Evolutionary conservation across 2,888 invertebrate species (phyloP), one percentile per base, ranked within the genome.

Genomic region (Ceraclea dissimilis): DNA sequence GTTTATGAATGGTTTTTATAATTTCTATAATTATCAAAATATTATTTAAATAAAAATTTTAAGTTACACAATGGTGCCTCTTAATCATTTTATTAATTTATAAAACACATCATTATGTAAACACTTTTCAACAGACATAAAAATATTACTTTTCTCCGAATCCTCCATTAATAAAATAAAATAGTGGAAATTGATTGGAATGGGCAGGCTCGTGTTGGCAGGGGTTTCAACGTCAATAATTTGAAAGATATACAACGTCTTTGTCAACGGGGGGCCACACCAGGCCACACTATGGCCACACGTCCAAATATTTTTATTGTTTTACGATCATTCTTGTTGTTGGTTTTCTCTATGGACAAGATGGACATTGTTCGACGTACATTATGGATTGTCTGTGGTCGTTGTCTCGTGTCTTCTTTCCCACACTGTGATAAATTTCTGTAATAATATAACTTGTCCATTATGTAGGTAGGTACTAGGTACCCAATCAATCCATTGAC

Each of bases 271-370:
- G 56, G 52, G 49, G 33, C 31, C 57, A 43, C 34, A 44, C 49
- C 26, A 49, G 49, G 33, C 31, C 57, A 43, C 34, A 44, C 49
- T 43, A 49, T 44, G 49, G 53, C 49, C 57, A 51, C 49, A 51
- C 51, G 58, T 54, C 58, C 54, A 58, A 58, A 58, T 54, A 58
- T 51, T 58, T 58, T 58, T 58, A 54, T 58, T 58, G 58, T 54
- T 58, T 58, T 58, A 58, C 51, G 50, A 51, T 48, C 34, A 20
- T 34, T 49, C 46, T 50, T 53, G 57, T 53, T 49, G 19, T 54
- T 46, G 47, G 50, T 46, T 50, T 54, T 49, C 8, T 31, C 31
- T 11, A 31, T 31, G 31, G 39, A 13, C 39, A 4, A 39, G 16
- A 16, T 39, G 39, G 39, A 39, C 39, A 39, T 39, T 39, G n/a